Evolutionary conservation across 2,888 invertebrate species (phyloP), one percentile per base, ranked within the genome.

Genomic region (Byasa hedistus): DNA sequence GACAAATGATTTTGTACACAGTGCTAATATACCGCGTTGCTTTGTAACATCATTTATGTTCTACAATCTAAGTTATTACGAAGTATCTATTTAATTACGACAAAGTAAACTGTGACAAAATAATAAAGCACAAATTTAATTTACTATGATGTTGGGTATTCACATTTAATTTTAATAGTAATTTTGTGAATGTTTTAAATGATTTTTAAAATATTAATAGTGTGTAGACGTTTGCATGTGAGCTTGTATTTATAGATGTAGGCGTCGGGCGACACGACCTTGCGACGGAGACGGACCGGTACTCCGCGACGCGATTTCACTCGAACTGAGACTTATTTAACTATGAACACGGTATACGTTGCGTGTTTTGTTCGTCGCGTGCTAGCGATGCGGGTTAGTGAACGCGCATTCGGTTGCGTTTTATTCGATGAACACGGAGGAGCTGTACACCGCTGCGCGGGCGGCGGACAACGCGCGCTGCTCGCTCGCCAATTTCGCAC

Each of bases 191-290:
- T 62, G 57, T 68, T 56, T 57, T 63, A 51, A 57, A 65, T 23
- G 10, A 7, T 7, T 36, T 57, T 62, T 48, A 66, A 66, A 66
- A 62, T 62, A 66, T 62, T 62, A 66, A 44, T 55, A 2, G 87
- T 87, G 86, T 72, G 84, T 87, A 78, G 83, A 89, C 88, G 87
- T 90, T 88, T 89, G 85, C 85, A 84, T 89, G 89, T 84, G 87
- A 87, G 87, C 72, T 84, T 87, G 79, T 90, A 89, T 90, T 88
- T 88, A 85, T 89, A 89, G 84, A 81, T 72, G 87, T 87, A 81
- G 89, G 89, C 75, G 79, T 82, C 86, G 84, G 79, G 78, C 84
- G 80, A 73, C 73, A 80, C 88, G 89, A 89, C 91, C 90, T 90
- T 91, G 90, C 81, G 83, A 76, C 77, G 79, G 88, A 87, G 89